These are phyloP conservation scores for Urocitellus parryii DNA, from an alignment of 2,113 vertebrate species.

Conservation along the genomic window DNA sequence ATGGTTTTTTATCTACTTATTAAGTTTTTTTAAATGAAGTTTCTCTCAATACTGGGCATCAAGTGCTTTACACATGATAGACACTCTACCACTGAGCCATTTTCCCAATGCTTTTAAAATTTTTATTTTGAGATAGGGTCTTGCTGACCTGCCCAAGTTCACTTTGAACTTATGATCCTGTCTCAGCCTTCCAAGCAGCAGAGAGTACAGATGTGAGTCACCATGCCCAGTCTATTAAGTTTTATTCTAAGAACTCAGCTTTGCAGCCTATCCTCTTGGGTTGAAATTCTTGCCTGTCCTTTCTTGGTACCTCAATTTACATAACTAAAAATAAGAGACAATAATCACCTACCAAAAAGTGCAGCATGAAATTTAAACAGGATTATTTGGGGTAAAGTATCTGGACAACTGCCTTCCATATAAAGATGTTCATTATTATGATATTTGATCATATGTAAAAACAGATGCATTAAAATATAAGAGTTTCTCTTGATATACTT, in stretches of 20 bases:
- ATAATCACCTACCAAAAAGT: background rate
- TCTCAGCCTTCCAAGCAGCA: background rate
- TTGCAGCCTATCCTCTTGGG: background rate
- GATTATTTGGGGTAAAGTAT: conserved; percentile 33
- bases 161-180: background rate
- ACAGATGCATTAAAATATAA: background rate
- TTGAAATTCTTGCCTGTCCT: background rate
- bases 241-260: background rate
- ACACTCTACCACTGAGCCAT: background rate
- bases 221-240: background rate
- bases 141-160: background rate
- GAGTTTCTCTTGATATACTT: background rate
- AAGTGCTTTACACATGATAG: no score
- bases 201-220: background rate
- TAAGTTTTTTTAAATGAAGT: background rate
- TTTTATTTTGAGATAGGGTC: background rate
- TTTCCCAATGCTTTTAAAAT: background rate
- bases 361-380: background rate
- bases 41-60: background rate
- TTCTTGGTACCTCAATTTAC: background rate
- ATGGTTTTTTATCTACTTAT: background rate
- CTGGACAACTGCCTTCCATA: background rate
- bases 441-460: background rate
- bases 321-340: background rate
- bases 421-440: background rate